Percentiles rank a stretch among this genome's conserved stretches.
Conservation (phyloP, 2,797 vertebrate genomes). For the Macroramphosus scolopax region DNA sequence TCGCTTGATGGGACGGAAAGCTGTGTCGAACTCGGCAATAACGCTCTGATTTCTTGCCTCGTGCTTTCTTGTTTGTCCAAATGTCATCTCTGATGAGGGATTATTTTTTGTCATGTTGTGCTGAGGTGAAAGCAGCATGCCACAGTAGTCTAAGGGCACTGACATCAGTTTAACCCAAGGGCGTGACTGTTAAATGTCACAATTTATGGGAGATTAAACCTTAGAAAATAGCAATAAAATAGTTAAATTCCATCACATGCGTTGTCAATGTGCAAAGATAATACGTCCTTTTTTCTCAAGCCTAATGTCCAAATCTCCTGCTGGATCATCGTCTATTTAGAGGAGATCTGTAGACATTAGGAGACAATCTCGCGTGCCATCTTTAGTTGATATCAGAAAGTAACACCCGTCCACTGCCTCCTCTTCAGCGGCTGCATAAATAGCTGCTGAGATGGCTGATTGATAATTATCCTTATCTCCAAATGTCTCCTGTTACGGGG, state of each 20-base stretch:
- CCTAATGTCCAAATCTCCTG: constrained; percentile 5
- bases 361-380: constrained; percentile 43
- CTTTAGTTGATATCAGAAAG: constrained; percentile 59
- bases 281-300: constrained; percentile 1
- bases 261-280: background rate
- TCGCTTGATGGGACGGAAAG: constrained; percentile 30
- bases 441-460: constrained; percentile 71
- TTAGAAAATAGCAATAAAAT: no score
- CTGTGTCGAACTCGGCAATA: constrained; percentile 23
- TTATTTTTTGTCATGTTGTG: constrained; percentile 26
- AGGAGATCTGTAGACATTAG: constrained; percentile 22
- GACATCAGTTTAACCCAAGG: constrained; percentile 45
- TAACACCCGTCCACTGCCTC: constrained; percentile 53
- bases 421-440: constrained; percentile 60
- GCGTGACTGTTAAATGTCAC: constrained; percentile 45
- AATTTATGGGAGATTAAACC: constrained; percentile 9
- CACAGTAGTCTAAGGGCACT: constrained; percentile 29
- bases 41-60: constrained; percentile 37
- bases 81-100: constrained; percentile 55
- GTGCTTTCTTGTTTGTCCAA: constrained; percentile 33
- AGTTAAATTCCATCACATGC: background rate
- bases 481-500: constrained; percentile 72
- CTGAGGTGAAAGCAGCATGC: constrained; percentile 20
- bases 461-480: constrained; percentile 78
- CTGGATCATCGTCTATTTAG: constrained; percentile 13